Evolutionary conservation across 2,113 vertebrate genomes (phyloP), one percentile per base, ranked within the genome.

Genomic region (Pomatostomus ruficeps): DNA sequence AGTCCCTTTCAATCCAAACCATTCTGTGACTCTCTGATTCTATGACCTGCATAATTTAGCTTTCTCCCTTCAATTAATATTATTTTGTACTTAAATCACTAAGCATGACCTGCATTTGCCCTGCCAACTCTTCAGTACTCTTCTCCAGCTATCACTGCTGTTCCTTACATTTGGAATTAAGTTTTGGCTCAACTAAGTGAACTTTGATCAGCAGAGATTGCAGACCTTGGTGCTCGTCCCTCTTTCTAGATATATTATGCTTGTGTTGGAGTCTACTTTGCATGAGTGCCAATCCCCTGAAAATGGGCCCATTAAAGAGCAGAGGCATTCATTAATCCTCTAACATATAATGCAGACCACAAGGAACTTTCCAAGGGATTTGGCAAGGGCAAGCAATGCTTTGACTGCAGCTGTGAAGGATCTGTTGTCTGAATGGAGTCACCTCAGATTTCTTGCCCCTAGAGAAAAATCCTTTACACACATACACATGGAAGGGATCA

Each of bases 361-460:
- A 63, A 35, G 54, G 57, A 82, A 55, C 73, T 87, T 92, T 96
- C 89, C 80, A 93, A 91, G 57, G 59, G 49, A 57, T 79, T 92
- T 95, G 94, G 91, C 84, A 72, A 65, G 45, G 57, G 61, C 75
- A 92, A 40, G 62, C 36, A 57, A 11, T n/a, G 38, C 70, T 92
- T 91, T 92, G 72, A 70, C 46, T 80, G 65, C 63, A 70, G 58
- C 45, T 89, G 49, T 57, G 66, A 95, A 85, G 80, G 89, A 88
- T 89, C 84, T 92, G 89, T 57, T 67, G 24, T 89, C 52, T 82
- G 89, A 91, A 91, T 57, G 77, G 45, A 95, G 70, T 66, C 40
- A 57, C 49, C 66, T 75, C 73, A 22, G 45, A 57, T 75, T 84
- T 76, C 70, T 55, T 58, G 45, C 42, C 87, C 66, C 49, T 54